Percentiles rank a stretch among this genome's conserved stretches.
These are phyloP conservation scores for Seriola dumerili DNA, from an alignment of 2,113 vertebrate genomes.

Conservation along the genomic window DNA sequence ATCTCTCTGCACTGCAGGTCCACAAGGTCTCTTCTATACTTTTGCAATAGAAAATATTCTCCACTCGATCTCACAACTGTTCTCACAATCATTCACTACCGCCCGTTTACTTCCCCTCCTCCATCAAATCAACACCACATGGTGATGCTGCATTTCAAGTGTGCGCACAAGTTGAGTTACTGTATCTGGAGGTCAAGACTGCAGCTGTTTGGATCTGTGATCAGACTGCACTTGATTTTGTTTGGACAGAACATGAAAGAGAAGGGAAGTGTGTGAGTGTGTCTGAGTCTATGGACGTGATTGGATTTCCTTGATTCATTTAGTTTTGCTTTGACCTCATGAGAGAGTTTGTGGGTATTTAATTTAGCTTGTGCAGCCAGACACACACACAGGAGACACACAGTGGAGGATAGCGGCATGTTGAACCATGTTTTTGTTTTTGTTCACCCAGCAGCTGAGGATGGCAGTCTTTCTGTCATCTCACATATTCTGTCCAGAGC, in stretches of 20 bases:
- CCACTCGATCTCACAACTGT: constrained; percentile 17
- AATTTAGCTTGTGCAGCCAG: not conserved
- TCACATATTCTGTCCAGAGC: not conserved
- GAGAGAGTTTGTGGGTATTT: not conserved
- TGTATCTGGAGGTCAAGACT: constrained; percentile 43
- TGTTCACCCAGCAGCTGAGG: not conserved
- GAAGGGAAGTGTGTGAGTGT: constrained; percentile 32
- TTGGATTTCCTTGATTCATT: constrained; percentile 48
- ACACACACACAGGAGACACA: not conserved
- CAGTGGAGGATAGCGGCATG: not conserved
- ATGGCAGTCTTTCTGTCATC: not conserved
- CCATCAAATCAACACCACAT: constrained; percentile 56
- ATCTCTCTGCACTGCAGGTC: constrained; percentile 10
- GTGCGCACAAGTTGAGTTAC: constrained; percentile 28
- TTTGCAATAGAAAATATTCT: constrained; percentile 30
- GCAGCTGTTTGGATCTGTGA: constrained; percentile 57
- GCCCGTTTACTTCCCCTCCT: constrained; percentile 28
- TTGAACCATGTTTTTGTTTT: not conserved
- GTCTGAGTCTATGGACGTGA: not conserved
- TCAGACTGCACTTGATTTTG: constrained; percentile 50
- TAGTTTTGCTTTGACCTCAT: constrained; percentile 4
- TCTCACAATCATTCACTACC: constrained; percentile 30
- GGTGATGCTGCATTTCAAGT: constrained; percentile 40
- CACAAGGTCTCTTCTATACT: constrained; percentile 6
- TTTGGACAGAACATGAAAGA: constrained; percentile 54